These are phyloP conservation scores for Rhynchonycteris naso DNA, from an alignment of 2,797 vertebrate genomes.

Conservation along the genomic window DNA sequence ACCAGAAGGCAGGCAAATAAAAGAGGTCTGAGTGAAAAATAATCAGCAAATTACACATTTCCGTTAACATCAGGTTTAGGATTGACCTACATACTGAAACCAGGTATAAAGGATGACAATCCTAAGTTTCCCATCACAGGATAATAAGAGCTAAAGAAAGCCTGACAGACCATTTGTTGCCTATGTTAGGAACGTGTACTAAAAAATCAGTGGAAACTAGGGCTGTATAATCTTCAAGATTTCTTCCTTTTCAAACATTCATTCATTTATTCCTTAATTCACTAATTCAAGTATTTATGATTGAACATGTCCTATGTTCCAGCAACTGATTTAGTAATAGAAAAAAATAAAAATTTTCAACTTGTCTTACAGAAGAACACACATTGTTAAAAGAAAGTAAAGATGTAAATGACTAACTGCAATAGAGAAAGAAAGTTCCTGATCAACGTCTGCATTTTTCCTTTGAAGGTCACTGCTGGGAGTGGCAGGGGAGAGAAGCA, in stretches of 20 bases:
- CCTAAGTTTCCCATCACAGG: not conserved
- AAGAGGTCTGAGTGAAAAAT: not conserved
- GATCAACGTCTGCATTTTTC: not conserved
- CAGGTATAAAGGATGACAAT: not conserved
- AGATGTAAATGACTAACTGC: not conserved
- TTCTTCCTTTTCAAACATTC: not conserved
- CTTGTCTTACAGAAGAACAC: not conserved
- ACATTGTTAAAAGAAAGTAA: not conserved
- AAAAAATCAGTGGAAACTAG: not conserved
- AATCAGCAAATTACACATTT: not conserved
- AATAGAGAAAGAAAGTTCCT: constrained; percentile 15
- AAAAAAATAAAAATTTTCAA: not conserved
- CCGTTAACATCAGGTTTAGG: not conserved
- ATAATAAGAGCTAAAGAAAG: not conserved
- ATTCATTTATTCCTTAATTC: not conserved
- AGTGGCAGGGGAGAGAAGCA: not conserved
- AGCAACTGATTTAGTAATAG: not conserved
- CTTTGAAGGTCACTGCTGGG: not conserved
- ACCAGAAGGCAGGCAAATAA: not conserved
- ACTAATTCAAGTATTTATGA: not conserved
- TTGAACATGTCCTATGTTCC: not conserved
- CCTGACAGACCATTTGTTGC: not conserved
- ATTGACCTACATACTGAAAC: not conserved
- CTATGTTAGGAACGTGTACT: not conserved
- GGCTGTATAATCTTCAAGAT: not conserved